A percentile compares a stretch with the other conserved stretches of the same genome.
Conservation (phyloP, 2,113 vertebrate species). For the Gymnogyps californianus region DNA sequence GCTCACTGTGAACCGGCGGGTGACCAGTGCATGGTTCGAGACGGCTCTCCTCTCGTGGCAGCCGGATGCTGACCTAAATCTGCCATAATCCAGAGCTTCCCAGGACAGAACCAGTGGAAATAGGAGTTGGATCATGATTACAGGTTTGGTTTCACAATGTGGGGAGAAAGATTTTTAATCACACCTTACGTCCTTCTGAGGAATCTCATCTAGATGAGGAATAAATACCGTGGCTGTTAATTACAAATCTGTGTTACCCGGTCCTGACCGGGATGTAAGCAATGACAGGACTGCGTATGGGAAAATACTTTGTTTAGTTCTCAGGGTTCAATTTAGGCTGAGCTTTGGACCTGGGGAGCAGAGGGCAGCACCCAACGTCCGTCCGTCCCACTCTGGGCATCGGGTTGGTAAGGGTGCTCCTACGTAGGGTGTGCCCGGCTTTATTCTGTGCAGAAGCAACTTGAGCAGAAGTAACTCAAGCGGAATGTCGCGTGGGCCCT, state of each 20-base stretch:
- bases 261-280: too few species aligned
- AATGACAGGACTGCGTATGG: fast-evolving
- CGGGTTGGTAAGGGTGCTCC: neutral
- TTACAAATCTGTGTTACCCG: neutral
- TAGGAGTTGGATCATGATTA: neutral
- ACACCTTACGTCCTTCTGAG: neutral
- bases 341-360: neutral
- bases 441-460: neutral
- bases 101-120: neutral
- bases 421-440: neutral
- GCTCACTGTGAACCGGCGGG: neutral
- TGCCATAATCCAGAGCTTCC: neutral
- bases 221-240: neutral
- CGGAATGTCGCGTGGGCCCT: neutral
- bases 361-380: neutral
- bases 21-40: fast-evolving
- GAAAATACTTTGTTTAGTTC: neutral
- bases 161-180: neutral
- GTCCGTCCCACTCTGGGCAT: neutral
- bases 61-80: fast-evolving
- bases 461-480: neutral
- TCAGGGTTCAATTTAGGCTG: neutral
- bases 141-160: neutral
- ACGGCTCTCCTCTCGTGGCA: neutral
- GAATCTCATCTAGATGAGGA: neutral